A percentile compares a stretch with the other conserved stretches of the same genome.
Conservation (phyloP, 2,113 vertebrate genomes). For the Cyphomyrus discorhynchus region DNA sequence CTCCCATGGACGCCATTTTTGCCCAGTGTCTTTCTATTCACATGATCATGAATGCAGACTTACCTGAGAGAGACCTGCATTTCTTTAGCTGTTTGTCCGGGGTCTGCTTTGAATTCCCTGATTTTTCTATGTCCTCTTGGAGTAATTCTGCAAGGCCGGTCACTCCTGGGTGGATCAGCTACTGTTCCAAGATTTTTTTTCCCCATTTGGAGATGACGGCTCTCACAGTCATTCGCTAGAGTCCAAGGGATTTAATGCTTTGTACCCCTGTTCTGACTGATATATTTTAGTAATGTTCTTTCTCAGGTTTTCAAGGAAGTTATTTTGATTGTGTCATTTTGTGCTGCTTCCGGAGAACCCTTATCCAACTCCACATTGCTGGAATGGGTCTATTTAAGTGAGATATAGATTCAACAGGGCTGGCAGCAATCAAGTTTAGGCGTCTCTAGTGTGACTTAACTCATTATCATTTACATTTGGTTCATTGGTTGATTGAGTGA, state of each 20-base stretch:
- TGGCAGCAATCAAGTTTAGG: background rate
- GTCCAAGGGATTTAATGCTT: background rate
- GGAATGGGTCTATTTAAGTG: background rate
- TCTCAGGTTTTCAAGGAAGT: background rate
- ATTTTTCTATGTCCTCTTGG: too few species aligned
- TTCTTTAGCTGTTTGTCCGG: too few species aligned
- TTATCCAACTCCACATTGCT: background rate
- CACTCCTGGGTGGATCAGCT: too few species aligned
- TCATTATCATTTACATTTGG: background rate
- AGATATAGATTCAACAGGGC: background rate
- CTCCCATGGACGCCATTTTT: too few species aligned
- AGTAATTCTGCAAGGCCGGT: too few species aligned
- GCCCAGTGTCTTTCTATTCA: too few species aligned
- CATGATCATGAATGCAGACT: too few species aligned
- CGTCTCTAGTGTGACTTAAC: background rate
- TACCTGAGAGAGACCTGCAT: too few species aligned
- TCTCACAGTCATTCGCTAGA: background rate
- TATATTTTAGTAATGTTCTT: background rate
- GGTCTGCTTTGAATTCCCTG: too few species aligned
- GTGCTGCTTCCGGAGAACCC: background rate
- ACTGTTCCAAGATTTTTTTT: background rate
- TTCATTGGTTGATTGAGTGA: background rate
- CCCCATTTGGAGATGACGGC: background rate
- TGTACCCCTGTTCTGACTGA: background rate
- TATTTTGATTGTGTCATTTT: background rate